Percentiles rank a stretch among this genome's conserved stretches.
phyloP scores from a whole-genome alignment of 2,888 invertebrate species.

The Diaprepes abbreviatus region DNA sequence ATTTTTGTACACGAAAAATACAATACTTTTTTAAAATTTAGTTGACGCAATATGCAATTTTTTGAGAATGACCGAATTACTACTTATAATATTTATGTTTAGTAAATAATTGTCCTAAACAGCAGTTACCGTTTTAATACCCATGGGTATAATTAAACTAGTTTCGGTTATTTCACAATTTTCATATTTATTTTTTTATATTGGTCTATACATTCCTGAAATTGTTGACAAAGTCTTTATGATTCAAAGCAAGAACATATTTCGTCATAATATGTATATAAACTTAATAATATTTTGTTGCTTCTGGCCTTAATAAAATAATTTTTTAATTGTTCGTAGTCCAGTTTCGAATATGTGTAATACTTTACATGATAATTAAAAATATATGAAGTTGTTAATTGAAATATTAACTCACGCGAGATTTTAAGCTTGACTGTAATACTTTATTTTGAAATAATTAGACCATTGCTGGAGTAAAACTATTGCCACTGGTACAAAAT shows the following conservation, averaged over 20 bases:
- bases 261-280: not conserved
- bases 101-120: not conserved
- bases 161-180: slow-evolving; percentile 8
- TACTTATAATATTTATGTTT: not conserved
- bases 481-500: too few species aligned
- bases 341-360: not conserved
- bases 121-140: not conserved
- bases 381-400: slow-evolving; percentile 2
- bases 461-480: too few species aligned
- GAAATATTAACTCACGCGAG: not conserved
- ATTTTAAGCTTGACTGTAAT: not conserved
- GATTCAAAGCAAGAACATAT: not conserved
- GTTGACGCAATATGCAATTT: too few species aligned
- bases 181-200: not conserved
- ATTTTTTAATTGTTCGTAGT: not conserved
- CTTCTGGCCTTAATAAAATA: slow-evolving; percentile 11
- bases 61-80: too few species aligned
- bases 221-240: not conserved
- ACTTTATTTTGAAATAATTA: too few species aligned
- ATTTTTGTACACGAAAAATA: too few species aligned
- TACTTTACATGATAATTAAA: slow-evolving; percentile 3
- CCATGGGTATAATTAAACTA: slow-evolving; percentile 3
- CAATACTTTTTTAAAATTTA: too few species aligned
- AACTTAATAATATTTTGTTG: not conserved
- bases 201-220: slow-evolving; percentile 6